A percentile compares a stretch with the other conserved stretches of the same genome.
These are phyloP conservation scores for Caranx ignobilis DNA, from an alignment of 2,113 vertebrate genomes.

Conservation along the genomic window DNA sequence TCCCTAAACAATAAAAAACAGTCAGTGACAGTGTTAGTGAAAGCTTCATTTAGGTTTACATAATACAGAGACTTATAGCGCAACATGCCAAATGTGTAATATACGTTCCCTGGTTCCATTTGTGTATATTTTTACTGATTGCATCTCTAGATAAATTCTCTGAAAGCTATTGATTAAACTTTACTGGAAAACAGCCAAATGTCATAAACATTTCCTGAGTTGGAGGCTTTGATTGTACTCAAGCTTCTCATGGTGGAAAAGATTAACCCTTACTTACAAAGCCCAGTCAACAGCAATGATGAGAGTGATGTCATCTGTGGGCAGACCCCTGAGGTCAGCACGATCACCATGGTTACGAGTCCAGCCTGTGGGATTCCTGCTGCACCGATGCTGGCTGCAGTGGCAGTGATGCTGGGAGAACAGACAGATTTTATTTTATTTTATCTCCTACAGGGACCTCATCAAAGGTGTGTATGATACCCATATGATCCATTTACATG, in stretches of 20 bases:
- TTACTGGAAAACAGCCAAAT: neutral
- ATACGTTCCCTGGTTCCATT: neutral
- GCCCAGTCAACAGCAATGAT: slow-evolving; percentile 98
- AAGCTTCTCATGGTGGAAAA: neutral
- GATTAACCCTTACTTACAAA: slow-evolving; percentile 87
- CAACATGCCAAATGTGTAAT: neutral
- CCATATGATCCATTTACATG: too few species aligned
- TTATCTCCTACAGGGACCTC: neutral
- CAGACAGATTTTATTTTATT: slow-evolving; percentile 8
- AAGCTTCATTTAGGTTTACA: neutral
- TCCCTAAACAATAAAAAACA: slow-evolving; percentile 84
- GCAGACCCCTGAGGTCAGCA: slow-evolving; percentile 95
- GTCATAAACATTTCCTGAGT: neutral
- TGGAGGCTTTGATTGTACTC: neutral
- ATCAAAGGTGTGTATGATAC: neutral
- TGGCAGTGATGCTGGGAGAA: slow-evolving; percentile 92
- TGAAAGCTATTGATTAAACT: neutral
- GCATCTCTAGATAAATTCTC: neutral
- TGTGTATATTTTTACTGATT: neutral
- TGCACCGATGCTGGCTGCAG: slow-evolving; percentile 97
- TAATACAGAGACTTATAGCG: too few species aligned
- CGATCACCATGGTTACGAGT: slow-evolving; percentile 98
- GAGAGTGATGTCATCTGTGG: slow-evolving; percentile 96
- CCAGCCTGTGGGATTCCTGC: slow-evolving; percentile 98
- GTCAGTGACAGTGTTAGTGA: neutral